Evolutionary conservation across 2,888 invertebrate species (phyloP), one percentile per base, ranked within the genome.

Genomic region (Ceratothoa steindachneri): DNA sequence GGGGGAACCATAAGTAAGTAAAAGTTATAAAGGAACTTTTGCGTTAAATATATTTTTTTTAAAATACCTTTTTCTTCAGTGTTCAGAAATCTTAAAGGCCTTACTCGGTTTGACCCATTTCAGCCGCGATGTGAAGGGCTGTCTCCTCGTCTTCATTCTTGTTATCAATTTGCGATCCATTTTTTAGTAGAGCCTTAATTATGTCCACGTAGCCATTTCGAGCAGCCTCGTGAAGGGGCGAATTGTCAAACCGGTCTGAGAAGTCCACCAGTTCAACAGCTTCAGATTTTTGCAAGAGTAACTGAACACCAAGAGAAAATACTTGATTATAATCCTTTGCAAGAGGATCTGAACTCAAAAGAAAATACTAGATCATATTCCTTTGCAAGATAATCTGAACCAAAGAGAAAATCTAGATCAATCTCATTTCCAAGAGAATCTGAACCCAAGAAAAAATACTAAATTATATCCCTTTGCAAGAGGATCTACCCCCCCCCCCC

Each of bases 111-210:
- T 74, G 75, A 9, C 81, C 81, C 30, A 87, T 87, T 82, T 87
- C 85, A 9, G 86, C 86, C 0, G 86, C 87, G 78, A 87, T 81
- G 80, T 87, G 86, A 1, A 87, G 81, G 0, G 87, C 86, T 0
- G 86, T 86, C 80, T 86, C 86, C 2, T 86, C 86, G 76, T 85
- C 86, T 72, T 83, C 82, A 71, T 87, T 86, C 19, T 84, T 85
- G 30, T 86, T 85, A 77, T 85, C 85, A 7, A 86, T 84, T 76
- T 85, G 85, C 1, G 86, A 85, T 66, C 85, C 85, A 81, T 86
- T 82, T 68, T 84, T 83, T 41, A 87, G 81, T 19, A 87, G 81
- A 70, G 83, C 83, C 66, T 82, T 83, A 76, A 86, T 85, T 0
- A 87, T 87, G 19, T 84, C 85, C 72, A 87, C 83, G 81, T 87